A percentile compares a stretch with the other conserved stretches of the same genome.
These are phyloP conservation scores for Ptycholaimellus sp. DNA, from an alignment of 2,888 invertebrate species.

Conservation along the genomic window DNA sequence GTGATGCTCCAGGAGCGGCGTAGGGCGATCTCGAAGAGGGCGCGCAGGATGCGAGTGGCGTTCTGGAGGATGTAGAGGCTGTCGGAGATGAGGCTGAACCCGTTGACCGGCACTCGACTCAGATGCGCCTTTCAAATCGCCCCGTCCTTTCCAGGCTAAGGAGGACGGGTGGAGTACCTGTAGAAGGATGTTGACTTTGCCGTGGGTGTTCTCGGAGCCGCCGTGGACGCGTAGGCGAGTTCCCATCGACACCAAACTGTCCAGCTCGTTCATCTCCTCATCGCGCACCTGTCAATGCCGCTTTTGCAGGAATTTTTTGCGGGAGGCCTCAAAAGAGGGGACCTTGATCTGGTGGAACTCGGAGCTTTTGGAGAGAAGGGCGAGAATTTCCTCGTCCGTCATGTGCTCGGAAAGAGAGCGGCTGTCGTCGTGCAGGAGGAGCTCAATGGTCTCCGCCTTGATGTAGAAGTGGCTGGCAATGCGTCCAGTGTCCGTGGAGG, in stretches of 20 bases:
- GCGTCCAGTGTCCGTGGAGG: conserved; percentile 52
- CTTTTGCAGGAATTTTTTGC: background rate
- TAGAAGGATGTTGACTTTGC: conserved; percentile 79
- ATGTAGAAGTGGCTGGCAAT: conserved; percentile 95
- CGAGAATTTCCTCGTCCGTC: conserved; percentile 34
- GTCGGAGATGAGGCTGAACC: conserved; percentile 65
- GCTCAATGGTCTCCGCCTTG: conserved; percentile 71
- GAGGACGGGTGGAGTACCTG: conserved; percentile 33
- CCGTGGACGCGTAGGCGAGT: conserved; percentile 56
- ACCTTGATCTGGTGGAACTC: conserved; percentile 88
- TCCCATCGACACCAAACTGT: conserved; percentile 44
- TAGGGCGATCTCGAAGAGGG: conserved; percentile 73
- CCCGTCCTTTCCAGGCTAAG: background rate
- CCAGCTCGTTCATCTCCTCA: conserved; percentile 74
- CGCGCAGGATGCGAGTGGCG: conserved; percentile 44
- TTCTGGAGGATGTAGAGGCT: conserved; percentile 58
- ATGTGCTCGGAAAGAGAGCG: conserved; percentile 35
- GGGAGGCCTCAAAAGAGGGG: conserved; percentile 3
- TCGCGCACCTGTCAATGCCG: conserved; percentile 47
- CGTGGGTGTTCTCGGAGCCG: conserved; percentile 63
- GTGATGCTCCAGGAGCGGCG: conserved; percentile 67
- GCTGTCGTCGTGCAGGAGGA: conserved; percentile 13
- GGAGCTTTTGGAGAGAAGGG: conserved; percentile 65
- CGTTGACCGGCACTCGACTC: conserved; percentile 51
- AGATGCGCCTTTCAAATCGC: conserved; percentile 29